These are phyloP conservation scores for Vidua chalybeata DNA, from an alignment of 2,113 vertebrate species.

Conservation along the genomic window DNA sequence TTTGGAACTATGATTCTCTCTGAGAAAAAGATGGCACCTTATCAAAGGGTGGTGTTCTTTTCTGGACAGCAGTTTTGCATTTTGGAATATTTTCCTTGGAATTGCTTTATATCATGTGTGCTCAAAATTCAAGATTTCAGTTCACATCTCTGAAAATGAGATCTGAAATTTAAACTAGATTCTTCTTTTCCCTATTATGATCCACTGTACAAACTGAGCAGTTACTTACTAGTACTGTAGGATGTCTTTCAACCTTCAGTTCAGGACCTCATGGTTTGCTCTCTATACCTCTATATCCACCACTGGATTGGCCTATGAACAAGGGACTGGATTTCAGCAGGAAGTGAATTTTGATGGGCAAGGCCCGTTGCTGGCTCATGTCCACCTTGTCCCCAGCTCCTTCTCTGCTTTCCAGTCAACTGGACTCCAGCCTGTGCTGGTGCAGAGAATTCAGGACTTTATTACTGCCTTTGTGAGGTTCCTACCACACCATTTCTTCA, in stretches of 20 bases:
- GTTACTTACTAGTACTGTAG: not conserved
- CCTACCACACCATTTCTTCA: not conserved
- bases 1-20: not conserved
- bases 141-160: not conserved
- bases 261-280: not conserved
- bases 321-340: not conserved
- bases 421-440: too few species aligned
- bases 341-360: not conserved
- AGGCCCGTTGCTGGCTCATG: not conserved
- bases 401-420: rapidly evolving
- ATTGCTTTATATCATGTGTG: not conserved
- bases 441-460: not conserved
- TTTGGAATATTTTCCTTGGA: not conserved
- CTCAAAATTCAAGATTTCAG: not conserved
- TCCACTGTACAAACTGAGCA: not conserved
- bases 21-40: not conserved
- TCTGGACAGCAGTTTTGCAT: not conserved
- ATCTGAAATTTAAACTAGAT: not conserved
- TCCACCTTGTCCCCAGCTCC: not conserved
- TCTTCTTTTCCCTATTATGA: not conserved
- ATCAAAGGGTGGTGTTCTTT: not conserved
- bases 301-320: not conserved
- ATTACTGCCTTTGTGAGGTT: not conserved
- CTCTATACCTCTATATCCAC: not conserved
- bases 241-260: not conserved